Percentiles rank a stretch among this genome's conserved stretches.
Conservation (phyloP, 1,140 invertebrate genomes). For the Micrasema minimum region DNA sequence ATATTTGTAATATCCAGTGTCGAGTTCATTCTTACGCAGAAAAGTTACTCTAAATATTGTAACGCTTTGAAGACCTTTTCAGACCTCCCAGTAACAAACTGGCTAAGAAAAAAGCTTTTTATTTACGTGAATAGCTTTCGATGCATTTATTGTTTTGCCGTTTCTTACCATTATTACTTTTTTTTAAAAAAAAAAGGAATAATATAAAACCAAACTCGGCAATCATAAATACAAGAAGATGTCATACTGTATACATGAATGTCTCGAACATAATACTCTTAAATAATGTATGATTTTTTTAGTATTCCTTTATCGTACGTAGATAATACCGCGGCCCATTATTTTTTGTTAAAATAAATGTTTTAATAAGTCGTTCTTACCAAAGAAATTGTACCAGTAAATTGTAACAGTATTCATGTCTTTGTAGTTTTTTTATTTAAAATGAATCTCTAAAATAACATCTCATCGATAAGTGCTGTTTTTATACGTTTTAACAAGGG, state of each 20-base stretch:
- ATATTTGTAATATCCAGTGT: too few relatives aligned
- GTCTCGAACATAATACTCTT: constrained; percentile 7
- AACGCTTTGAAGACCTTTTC: too few relatives aligned
- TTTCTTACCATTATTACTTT: constrained; percentile 16
- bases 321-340: constrained; percentile 2
- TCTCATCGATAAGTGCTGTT: too few relatives aligned
- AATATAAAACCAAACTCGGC: constrained; percentile 17
- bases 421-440: too few relatives aligned
- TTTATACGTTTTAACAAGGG: too few relatives aligned
- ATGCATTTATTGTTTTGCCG: constrained; percentile 32
- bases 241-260: constrained; percentile 19
- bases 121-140: constrained; percentile 16
- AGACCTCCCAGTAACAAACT: constrained; percentile 19
- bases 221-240: constrained; percentile 28
- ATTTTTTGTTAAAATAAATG: constrained; percentile 17
- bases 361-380: constrained; percentile 7
- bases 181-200: constrained; percentile 26
- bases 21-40: too few relatives aligned
- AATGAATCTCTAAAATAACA: too few relatives aligned
- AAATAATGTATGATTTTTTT: constrained; percentile 31
- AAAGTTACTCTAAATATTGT: too few relatives aligned
- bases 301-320: constrained; percentile 11
- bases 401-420: too few relatives aligned
- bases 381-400: too few relatives aligned
- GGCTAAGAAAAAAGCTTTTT: constrained; percentile 13